These are phyloP conservation scores for Leptestheria dahalacensis DNA, from an alignment of 1,140 invertebrate species.

Conservation along the genomic window DNA sequence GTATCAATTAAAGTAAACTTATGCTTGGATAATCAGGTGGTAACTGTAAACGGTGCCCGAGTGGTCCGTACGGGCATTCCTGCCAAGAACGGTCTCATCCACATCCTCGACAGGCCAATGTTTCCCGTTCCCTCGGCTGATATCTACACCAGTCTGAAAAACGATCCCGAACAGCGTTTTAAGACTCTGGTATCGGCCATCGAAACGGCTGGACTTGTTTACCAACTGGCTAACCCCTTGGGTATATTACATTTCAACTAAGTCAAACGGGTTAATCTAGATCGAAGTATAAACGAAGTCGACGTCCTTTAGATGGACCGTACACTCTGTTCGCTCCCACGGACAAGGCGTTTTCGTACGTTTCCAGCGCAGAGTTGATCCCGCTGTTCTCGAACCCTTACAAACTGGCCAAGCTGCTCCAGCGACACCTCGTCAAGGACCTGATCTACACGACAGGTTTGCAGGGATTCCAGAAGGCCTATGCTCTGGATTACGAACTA, in stretches of 20 bases:
- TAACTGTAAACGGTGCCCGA: constrained; percentile 28
- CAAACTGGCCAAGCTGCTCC: constrained; percentile 9
- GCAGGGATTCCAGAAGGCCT: constrained; percentile 15
- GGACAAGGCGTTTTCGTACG: constrained; percentile 18
- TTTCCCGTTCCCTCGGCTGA: constrained; percentile 24
- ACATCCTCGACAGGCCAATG: constrained; percentile 28
- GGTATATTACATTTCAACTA: too few relatives aligned
- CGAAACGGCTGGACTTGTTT: constrained; percentile 12
- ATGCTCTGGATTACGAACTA: constrained; percentile 12
- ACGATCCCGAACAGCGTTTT: constrained; percentile 15
- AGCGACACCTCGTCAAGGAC: constrained; percentile 16
- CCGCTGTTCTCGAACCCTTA: constrained; percentile 11
- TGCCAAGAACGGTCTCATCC: constrained; percentile 27
- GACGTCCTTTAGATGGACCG: constrained; percentile 17
- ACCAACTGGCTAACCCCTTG: constrained; percentile 9
- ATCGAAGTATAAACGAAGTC: too few relatives aligned
- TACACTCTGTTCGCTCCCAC: constrained; percentile 27
- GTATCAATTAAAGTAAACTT: too few relatives aligned
- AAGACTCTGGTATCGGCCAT: constrained; percentile 14
- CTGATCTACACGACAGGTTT: constrained; percentile 15
- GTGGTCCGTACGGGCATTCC: constrained; percentile 24
- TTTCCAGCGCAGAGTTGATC: constrained; percentile 8
- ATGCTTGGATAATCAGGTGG: constrained; percentile 21
- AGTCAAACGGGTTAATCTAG: too few relatives aligned
- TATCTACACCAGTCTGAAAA: constrained; percentile 11